Evolutionary conservation across 1,140 invertebrate species (phyloP).

Genomic region (Microplitis mediator): DNA sequence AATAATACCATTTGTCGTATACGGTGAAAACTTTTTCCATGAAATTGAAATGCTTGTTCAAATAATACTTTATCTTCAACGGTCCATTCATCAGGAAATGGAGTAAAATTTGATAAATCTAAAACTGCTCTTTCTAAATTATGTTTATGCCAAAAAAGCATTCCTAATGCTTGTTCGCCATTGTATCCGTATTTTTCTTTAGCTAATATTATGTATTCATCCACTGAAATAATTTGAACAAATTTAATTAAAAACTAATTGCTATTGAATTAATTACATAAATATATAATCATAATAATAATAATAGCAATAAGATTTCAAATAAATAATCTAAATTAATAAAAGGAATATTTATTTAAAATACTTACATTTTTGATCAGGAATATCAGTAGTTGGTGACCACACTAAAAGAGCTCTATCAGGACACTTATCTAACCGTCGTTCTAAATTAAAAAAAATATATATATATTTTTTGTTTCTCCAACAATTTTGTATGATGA

Average conservation of each 20-base stretch:
- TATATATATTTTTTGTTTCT: background rate
- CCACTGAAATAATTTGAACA: conserved; percentile 70
- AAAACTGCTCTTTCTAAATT: conserved; percentile 89
- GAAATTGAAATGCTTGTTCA: conserved; percentile 97
- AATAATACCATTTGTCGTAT: conserved; percentile 92
- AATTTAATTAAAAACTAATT: background rate
- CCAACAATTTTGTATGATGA: background rate
- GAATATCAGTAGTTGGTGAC: conserved; percentile 88
- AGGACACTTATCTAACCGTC: conserved; percentile 57
- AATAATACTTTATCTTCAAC: conserved; percentile 97
- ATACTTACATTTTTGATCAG: conserved; percentile 82
- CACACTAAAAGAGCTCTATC: conserved; percentile 93
- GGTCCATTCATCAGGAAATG: conserved; percentile 98
- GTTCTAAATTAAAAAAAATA: conserved; percentile 45
- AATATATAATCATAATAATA: background rate
- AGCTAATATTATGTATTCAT: conserved; percentile 92
- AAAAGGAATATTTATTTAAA: background rate
- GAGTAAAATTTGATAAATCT: conserved; percentile 95
- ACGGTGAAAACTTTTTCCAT: conserved; percentile 97
- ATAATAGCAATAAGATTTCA: conserved; percentile 8
- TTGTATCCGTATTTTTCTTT: conserved; percentile 98
- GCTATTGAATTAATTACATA: too few relatives aligned
- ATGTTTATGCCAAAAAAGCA: conserved; percentile 98
- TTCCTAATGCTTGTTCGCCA: conserved; percentile 94
- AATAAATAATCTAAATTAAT: conserved; percentile 17